Percentiles rank a stretch among this genome's conserved stretches.
Conservation (phyloP, 2,888 invertebrate genomes). For the Netelia virgata region DNA sequence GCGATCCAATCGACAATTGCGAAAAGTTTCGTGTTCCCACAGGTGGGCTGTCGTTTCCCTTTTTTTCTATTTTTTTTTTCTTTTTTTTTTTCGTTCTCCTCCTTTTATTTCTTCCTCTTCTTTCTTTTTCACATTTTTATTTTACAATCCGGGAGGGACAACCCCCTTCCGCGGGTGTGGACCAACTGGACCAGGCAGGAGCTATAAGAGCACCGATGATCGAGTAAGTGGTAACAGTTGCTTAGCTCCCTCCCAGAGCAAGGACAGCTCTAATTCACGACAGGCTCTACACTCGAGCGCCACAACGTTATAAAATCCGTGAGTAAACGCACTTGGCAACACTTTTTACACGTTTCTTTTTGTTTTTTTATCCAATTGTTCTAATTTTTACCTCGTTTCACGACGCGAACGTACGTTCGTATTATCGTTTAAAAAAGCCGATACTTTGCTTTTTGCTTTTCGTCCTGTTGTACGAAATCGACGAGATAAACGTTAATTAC, state of each 20-base stretch:
- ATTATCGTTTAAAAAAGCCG: background rate
- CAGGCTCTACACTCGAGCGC: constrained; percentile 37
- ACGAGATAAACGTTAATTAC: background rate
- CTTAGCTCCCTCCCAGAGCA: constrained; percentile 80
- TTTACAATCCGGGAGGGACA: constrained; percentile 69
- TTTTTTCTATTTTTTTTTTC: too few relatives aligned
- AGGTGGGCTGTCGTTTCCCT: background rate
- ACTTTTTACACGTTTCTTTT: too few relatives aligned
- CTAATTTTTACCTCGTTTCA: background rate
- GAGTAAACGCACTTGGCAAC: constrained; percentile 43
- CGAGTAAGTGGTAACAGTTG: constrained; percentile 81
- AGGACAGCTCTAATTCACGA: constrained; percentile 76
- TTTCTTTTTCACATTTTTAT: constrained; percentile 13
- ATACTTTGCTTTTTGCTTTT: background rate
- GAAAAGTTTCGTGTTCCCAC: constrained; percentile 53
- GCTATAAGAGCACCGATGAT: constrained; percentile 82
- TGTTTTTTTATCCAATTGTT: background rate
- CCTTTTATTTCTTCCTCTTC: constrained; percentile 7
- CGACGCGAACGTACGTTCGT: too few relatives aligned
- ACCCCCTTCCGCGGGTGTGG: constrained; percentile 79
- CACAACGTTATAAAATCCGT: constrained; percentile 49
- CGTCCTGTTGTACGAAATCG: background rate
- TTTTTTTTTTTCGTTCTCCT: too few relatives aligned
- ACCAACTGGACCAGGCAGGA: constrained; percentile 77
- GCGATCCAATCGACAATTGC: background rate